Percentiles rank a stretch among this genome's conserved stretches.
Conservation (phyloP, 2,888 invertebrate species). For the Sesia apiformis region DNA sequence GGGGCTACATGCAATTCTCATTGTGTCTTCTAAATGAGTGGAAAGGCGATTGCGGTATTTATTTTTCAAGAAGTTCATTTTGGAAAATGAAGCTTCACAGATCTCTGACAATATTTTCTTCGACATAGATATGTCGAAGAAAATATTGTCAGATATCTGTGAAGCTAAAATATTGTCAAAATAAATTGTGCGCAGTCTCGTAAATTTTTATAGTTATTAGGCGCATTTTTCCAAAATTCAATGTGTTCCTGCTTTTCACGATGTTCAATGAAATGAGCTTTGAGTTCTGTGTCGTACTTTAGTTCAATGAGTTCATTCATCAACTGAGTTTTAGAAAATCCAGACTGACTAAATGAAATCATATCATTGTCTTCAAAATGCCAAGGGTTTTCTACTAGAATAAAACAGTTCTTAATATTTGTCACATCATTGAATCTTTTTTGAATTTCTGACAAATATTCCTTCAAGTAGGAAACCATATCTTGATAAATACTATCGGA, state of each 20-base stretch:
- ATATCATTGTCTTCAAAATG: constrained; percentile 6
- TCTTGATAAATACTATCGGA: background rate
- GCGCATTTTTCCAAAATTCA: background rate
- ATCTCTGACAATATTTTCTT: too few relatives aligned
- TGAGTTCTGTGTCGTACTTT: constrained; percentile 6
- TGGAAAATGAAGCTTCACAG: too few relatives aligned
- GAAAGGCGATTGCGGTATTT: too few relatives aligned
- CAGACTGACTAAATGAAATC: constrained; percentile 7
- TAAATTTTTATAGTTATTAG: background rate
- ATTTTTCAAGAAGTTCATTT: too few relatives aligned
- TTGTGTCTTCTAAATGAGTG: too few relatives aligned
- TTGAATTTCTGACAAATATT: constrained; percentile 1
- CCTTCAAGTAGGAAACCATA: background rate
- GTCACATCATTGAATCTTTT: constrained; percentile 5
- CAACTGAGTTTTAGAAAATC: constrained; percentile 2
- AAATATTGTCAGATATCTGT: too few relatives aligned
- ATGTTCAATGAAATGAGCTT: background rate
- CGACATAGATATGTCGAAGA: too few relatives aligned
- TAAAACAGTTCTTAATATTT: constrained; percentile 8
- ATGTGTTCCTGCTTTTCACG: background rate
- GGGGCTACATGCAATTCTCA: too few relatives aligned
- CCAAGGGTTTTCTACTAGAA: constrained; percentile 9
- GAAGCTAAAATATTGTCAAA: too few relatives aligned
- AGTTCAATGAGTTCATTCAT: constrained; percentile 4
- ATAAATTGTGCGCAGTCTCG: background rate